phyloP scores from a whole-genome alignment of 2,113 vertebrate species.

The Trichechus manatus region DNA sequence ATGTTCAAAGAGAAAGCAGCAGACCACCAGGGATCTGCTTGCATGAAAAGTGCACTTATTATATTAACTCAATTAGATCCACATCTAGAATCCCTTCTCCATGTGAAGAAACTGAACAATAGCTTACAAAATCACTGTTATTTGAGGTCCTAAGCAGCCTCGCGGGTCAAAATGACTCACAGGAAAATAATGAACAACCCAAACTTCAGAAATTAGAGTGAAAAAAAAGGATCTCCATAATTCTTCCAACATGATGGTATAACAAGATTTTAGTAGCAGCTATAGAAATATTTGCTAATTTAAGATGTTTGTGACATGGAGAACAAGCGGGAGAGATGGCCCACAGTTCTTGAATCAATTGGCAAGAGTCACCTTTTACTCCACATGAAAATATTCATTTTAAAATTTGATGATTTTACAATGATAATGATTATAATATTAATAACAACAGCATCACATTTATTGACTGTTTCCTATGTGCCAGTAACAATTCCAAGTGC shows the following conservation, averaged over 20 bases:
- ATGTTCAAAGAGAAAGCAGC: slow-evolving; percentile 79
- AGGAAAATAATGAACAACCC: slow-evolving; percentile 50
- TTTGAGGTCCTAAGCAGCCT: slow-evolving; percentile 4
- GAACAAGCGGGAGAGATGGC: neutral
- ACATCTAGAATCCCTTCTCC: slow-evolving; percentile 27
- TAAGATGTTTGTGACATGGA: neutral
- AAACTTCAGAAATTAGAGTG: slow-evolving; percentile 44
- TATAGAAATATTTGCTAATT: slow-evolving; percentile 42
- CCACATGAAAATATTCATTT: neutral
- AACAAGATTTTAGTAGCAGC: neutral
- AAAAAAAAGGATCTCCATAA: slow-evolving; percentile 5
- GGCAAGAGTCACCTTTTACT: neutral
- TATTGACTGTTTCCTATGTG: neutral
- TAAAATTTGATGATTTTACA: neutral
- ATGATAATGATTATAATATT: neutral
- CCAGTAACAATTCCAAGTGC: neutral
- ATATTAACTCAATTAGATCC: slow-evolving; percentile 77
- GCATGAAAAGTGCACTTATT: slow-evolving; percentile 73
- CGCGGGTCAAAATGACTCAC: slow-evolving; percentile 61
- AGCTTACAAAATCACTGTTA: slow-evolving; percentile 42
- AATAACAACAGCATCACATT: neutral
- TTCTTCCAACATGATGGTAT: neutral
- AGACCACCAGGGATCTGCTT: slow-evolving; percentile 35
- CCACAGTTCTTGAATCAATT: neutral
- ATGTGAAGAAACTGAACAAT: slow-evolving; percentile 32